Conservation (phyloP, 2,113 vertebrate species). For the Ailurus styani region DNA sequence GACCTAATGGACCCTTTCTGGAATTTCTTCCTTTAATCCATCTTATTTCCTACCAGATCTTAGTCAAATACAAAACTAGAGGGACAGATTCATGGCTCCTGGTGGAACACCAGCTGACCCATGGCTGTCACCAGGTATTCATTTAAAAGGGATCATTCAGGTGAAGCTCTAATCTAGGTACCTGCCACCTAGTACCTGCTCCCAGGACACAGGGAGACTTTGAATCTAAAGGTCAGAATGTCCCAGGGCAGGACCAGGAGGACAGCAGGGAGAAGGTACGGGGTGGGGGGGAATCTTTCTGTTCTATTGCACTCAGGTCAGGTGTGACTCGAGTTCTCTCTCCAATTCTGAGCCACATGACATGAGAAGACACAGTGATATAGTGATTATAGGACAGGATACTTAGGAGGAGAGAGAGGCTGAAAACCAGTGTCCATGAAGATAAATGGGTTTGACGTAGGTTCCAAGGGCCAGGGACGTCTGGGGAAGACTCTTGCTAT, state of each 20-base stretch:
- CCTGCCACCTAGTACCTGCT: background rate
- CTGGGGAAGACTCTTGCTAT: background rate
- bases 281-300: accelerated
- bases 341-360: background rate
- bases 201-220: background rate
- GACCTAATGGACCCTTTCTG: background rate
- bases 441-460: background rate
- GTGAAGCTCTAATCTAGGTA: background rate
- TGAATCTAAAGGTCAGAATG: background rate
- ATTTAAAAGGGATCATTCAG: background rate
- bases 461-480: no score
- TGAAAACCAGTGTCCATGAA: background rate
- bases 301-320: background rate
- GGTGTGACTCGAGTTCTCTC: background rate
- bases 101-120: background rate
- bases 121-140: background rate
- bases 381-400: no score
- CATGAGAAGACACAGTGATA: background rate
- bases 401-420: background rate
- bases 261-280: background rate
- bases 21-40: background rate
- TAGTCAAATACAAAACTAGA: background rate
- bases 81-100: background rate
- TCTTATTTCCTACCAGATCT: background rate
- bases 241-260: background rate